Base-by-base conservation (phyloP, 1,140 invertebrate genomes). In the Helicoverpa zea region DNA sequence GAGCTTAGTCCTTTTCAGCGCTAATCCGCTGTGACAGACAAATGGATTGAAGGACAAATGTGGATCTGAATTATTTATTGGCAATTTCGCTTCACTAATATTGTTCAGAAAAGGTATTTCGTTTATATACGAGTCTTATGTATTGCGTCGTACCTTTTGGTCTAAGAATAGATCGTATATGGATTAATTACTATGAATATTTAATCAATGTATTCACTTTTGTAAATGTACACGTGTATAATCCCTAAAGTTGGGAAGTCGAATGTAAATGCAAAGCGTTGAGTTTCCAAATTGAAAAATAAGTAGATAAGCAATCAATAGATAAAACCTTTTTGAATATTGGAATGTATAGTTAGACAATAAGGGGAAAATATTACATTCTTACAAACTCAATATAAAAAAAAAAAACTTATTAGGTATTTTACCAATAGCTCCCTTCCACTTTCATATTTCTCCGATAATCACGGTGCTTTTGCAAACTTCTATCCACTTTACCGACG, bases 51-150 rank as follows among this genome's bases (percentile, higher is more conserved):
- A 74, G 30, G 54, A 74, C 72, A 59, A 59, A 74, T 56, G 72
- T 74, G 49, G 66, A 70, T 70, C 66, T 70, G 66, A 70, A 70
- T 70, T 70, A 70, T 70, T 70, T 70, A 70, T 70, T 70, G 49
- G 11, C 49, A 70, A 70, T 70, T 70, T 52, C 66, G 49, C 49
- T 52, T 70, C 49, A 70, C 66, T 70, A 70, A 54, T 70, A 54
- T 43, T 49, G n/a, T 23, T 49, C 16, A 49, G 63, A 66, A 66
- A 66, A 66, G 35, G 63, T 66, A 66, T 66, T 66, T 66, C 47
- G 43, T 66, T 18, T 47, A 66, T 18, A 18, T 29, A 30, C 2
- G 29, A 35, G 30, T 35, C 35, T 3, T 35, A 66, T 47, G 43
- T 66, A n/a, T 43, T 66, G 35, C n/a, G 5, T 66, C 35, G 43